Evolutionary conservation across 37 sponge, comb jelly and placozoan species (phyloP).

Genomic region (Aplysina aerophoba): DNA sequence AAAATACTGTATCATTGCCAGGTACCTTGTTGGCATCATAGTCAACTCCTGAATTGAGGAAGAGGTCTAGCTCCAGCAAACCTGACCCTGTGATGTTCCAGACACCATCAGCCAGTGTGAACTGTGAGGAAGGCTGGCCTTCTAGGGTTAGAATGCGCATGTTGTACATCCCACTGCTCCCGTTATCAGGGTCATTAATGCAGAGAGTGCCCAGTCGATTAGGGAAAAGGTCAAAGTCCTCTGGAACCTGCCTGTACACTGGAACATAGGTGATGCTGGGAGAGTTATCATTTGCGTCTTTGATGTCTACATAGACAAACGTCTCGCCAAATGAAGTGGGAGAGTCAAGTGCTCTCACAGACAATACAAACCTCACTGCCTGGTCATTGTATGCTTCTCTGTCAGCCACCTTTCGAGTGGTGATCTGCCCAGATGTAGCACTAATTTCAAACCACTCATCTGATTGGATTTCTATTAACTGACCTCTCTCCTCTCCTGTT

Average conservation of each 20-base stretch:
- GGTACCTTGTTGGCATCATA: conserved; percentile 24
- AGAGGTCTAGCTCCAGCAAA: conserved; percentile 8
- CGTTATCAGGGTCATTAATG: conserved; percentile 27
- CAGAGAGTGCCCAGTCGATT: conserved; percentile 1
- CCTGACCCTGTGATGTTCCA: conserved; percentile 7
- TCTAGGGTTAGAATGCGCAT: not conserved
- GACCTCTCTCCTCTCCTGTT: not conserved
- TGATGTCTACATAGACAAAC: not conserved
- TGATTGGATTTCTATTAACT: not conserved
- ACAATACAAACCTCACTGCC: not conserved
- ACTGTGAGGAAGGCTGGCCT: not conserved
- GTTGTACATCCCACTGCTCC: conserved; percentile 21
- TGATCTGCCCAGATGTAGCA: conserved; percentile 7
- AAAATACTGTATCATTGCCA: conserved; percentile 46
- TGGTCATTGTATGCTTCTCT: conserved; percentile 31
- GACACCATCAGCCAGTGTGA: not conserved
- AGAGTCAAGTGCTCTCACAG: not conserved
- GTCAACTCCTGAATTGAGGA: conserved; percentile 26
- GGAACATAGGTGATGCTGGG: not conserved
- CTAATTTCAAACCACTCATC: conserved; percentile 26
- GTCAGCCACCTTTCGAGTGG: not conserved
- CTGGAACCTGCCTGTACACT: conserved; percentile 7
- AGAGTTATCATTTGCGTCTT: conserved; percentile 12
- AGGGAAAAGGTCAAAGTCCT: conserved; percentile 13
- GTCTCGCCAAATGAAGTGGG: not conserved